Evolutionary conservation across 2,888 invertebrate species (phyloP).

Genomic region (Trachelus iudaicus): DNA sequence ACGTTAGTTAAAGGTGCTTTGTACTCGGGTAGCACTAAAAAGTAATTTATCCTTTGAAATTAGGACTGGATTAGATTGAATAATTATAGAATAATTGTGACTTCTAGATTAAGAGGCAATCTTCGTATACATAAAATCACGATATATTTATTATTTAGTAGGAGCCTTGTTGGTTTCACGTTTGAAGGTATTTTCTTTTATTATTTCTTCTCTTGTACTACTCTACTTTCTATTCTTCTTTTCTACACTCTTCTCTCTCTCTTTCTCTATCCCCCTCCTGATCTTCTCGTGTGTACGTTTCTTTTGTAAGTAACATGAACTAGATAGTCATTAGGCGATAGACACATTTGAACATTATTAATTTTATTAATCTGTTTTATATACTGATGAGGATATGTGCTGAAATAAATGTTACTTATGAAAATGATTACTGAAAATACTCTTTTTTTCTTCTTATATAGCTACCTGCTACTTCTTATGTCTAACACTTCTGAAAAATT

Average conservation of each 20-base stretch:
- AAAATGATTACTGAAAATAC: constrained; percentile 13
- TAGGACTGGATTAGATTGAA: neutral
- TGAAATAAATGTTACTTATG: constrained; percentile 36
- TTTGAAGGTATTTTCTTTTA: neutral
- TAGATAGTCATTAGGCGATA: constrained; percentile 27
- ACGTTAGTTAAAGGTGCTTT: neutral
- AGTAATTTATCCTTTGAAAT: neutral
- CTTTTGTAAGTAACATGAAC: constrained; percentile 24
- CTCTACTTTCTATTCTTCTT: neutral
- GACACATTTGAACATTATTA: constrained; percentile 25
- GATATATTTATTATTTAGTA: neutral
- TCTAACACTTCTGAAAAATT: neutral
- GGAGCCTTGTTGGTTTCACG: neutral
- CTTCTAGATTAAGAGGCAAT: neutral
- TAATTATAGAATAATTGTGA: neutral
- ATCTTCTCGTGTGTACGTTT: constrained; percentile 1
- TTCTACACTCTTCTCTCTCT: neutral
- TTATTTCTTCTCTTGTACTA: neutral
- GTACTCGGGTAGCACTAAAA: neutral
- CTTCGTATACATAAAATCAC: neutral
- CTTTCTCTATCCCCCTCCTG: neutral
- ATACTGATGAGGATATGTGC: constrained; percentile 29
- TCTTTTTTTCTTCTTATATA: neutral
- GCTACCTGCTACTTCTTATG: neutral
- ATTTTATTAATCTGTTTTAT: constrained; percentile 34